These are phyloP conservation scores for Scaptomyza tumidula DNA, from an alignment of 2,888 invertebrate species.

Conservation along the genomic window DNA sequence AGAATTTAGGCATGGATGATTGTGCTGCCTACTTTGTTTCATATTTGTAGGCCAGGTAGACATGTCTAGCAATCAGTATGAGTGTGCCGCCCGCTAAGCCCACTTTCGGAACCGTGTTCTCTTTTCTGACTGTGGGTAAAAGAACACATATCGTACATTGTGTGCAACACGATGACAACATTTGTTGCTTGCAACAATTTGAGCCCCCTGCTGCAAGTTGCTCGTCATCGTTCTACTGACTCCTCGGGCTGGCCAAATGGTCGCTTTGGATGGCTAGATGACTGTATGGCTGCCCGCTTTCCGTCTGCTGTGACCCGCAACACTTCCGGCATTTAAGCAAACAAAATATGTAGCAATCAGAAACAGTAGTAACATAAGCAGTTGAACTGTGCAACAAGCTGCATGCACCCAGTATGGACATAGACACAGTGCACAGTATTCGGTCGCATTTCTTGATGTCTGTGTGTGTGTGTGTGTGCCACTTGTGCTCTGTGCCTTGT, in stretches of 20 bases:
- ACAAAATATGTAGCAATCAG: conserved; percentile 68
- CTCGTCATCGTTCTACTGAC: conserved; percentile 11
- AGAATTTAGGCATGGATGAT: conserved; percentile 1
- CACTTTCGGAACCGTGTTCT: background rate
- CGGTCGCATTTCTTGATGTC: background rate
- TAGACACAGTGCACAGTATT: conserved; percentile 5
- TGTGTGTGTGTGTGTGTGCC: conserved; percentile 18
- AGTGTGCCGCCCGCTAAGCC: background rate
- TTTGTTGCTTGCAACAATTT: conserved; percentile 52
- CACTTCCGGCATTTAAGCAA: conserved; percentile 80
- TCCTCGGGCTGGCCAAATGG: background rate
- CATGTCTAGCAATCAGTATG: conserved; percentile 28
- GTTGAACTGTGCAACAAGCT: conserved; percentile 51
- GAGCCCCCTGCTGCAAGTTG: conserved; percentile 23
- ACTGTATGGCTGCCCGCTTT: conserved; percentile 18
- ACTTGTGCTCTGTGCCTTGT: conserved; percentile 49
- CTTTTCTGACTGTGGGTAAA: conserved; percentile 8
- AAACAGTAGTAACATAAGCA: conserved; percentile 8
- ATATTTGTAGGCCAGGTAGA: conserved; percentile 3
- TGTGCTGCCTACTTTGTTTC: background rate
- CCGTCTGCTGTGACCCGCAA: conserved; percentile 54
- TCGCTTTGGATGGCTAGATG: background rate
- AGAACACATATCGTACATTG: conserved; percentile 42
- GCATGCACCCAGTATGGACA: conserved; percentile 13
- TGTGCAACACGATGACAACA: conserved; percentile 61